Base-by-base conservation (phyloP, 2,888 invertebrate species). In the Lagria hirta region DNA sequence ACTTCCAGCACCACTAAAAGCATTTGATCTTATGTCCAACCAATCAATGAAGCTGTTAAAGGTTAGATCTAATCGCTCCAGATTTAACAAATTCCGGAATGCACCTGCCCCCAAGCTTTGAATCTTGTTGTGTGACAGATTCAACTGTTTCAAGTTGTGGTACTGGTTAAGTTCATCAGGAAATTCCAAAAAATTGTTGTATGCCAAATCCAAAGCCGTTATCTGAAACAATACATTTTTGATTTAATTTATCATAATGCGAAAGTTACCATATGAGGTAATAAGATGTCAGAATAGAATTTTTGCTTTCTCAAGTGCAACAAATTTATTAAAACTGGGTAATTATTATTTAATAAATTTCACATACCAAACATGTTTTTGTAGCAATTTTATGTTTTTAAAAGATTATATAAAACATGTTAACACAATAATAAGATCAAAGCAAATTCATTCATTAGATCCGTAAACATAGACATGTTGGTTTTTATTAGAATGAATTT, bases 61-160 rank as follows among this genome's bases (percentile, higher is more conserved):
- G 13, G 81, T 79, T 48, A 88, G 68, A 64, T 84, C 78, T 21
- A 88, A 65, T 3, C 71, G 70, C 58, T 80, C 74, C 17, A 88
- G 70, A 12, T 75, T 70, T 1, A 68, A 74, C 15, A 2, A 84
- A 65, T 35, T 77, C 72, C 23, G 13, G 10, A 63, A 55, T 33
- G 55, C 54, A 1, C 48, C 12, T 7, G 13, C 11, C 6, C 15
- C 17, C 3, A 38, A 13, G n/a, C 16, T 29, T 7, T 38, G 53
- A 43, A 69, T 59, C 41, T 58, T 51, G 48, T 70, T 70, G 43
- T 67, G 55, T 0, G 78, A 75, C 26, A 81, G 54, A 62, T 79
- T 77, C 37, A 81, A 56, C 59, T 70, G 71, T 58, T 76, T 69
- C 6, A 87, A 68, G 27, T 75, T 70, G 4, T 65, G 61, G 48